Percentiles rank a stretch among this genome's conserved stretches.
Conservation (phyloP, 2,888 invertebrate genomes). For the Bugula neritina region DNA sequence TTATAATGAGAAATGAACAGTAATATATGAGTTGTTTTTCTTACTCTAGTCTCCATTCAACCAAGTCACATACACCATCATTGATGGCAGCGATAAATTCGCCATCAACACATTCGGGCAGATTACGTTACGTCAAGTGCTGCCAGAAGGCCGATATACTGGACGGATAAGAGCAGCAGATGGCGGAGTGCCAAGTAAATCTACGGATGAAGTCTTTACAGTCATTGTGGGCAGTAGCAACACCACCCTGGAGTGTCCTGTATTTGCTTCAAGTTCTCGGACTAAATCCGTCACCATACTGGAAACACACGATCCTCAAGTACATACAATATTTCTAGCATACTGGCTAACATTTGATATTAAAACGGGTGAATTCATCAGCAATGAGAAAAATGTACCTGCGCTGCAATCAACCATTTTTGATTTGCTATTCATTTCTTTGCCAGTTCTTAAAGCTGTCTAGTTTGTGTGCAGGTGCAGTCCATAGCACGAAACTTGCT, state of each 20-base stretch:
- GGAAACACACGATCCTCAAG: conserved; percentile 23
- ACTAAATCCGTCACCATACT: conserved; percentile 14
- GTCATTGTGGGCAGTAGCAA: background rate
- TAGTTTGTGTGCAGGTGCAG: no score
- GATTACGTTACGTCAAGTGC: background rate
- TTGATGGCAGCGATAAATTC: conserved; percentile 13
- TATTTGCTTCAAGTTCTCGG: conserved; percentile 9
- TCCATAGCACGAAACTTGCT: no score
- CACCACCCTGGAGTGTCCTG: background rate
- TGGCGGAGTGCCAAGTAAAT: conserved; percentile 11
- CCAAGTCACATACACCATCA: conserved; percentile 1
- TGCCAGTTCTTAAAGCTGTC: no score
- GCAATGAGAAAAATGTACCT: no score
- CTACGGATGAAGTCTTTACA: conserved; percentile 11
- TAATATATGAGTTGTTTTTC: background rate
- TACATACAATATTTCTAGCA: no score
- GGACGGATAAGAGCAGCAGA: conserved; percentile 3
- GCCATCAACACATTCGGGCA: background rate
- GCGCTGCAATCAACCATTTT: no score
- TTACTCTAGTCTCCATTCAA: conserved; percentile 7
- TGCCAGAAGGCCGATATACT: conserved; percentile 11
- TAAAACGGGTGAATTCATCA: no score
- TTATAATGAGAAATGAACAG: background rate
- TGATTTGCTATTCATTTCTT: no score
- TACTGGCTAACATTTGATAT: no score